These are phyloP conservation scores for Halichondria panicea DNA, from an alignment of 37 sponge, comb jelly and placozoan species.

Conservation along the genomic window DNA sequence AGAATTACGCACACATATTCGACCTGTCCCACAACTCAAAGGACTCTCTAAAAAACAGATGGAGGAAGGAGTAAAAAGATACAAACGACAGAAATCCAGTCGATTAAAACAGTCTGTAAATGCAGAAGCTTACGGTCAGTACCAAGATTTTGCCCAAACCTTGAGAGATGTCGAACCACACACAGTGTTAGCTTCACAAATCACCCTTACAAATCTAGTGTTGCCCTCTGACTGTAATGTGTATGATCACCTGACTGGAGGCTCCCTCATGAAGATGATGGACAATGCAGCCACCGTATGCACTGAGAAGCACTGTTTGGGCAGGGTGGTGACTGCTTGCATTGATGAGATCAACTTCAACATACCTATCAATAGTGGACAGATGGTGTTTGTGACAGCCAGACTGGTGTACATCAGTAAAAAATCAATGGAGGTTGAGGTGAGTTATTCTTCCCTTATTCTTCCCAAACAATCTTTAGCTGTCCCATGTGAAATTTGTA, in stretches of 20 bases:
- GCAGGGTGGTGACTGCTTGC: constrained; percentile 75
- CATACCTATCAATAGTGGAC: constrained; percentile 63
- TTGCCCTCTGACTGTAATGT: constrained; percentile 78
- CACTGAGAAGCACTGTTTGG: constrained; percentile 69
- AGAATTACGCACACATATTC: too few species aligned
- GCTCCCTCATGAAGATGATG: constrained; percentile 93
- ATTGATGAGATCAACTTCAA: constrained; percentile 88
- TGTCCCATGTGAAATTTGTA: too few species aligned
- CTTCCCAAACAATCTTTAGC: too few species aligned
- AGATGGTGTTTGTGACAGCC: constrained; percentile 75
- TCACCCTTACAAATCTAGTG: constrained; percentile 62
- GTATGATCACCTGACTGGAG: constrained; percentile 62
- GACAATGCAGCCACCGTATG: constrained; percentile 78
- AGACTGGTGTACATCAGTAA: constrained; percentile 58
- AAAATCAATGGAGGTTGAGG: constrained; percentile 76
- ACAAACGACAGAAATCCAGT: constrained; percentile 51
- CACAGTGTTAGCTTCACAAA: constrained; percentile 45
- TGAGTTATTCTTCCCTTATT: too few species aligned
- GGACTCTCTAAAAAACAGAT: constrained; percentile 45
- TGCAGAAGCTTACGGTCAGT: background rate
- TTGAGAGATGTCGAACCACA: constrained; percentile 1
- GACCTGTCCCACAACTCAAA: constrained; percentile 53
- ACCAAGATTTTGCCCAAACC: background rate
- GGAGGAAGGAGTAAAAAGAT: constrained; percentile 47
- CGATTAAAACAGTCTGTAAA: background rate